Base-by-base conservation (phyloP, 2,888 invertebrate genomes). In the Noctua fimbriata region DNA sequence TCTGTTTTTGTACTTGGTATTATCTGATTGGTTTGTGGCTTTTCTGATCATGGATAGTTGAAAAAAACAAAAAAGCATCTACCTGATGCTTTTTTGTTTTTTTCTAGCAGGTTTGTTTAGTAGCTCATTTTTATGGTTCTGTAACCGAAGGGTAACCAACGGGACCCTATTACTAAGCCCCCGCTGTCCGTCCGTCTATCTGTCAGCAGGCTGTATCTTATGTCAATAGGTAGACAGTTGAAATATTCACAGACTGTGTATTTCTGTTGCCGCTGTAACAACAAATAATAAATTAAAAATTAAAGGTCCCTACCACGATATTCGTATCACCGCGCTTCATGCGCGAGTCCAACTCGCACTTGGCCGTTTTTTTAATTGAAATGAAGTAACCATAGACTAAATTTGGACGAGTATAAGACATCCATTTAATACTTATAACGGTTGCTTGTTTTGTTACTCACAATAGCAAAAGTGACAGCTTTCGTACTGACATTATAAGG, bases 1-100 rank as follows among this genome's bases (percentile, higher is more conserved):
- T 85, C 60, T 81, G 72, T 77, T 85, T 81, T 85, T 85, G 24
- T 81, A 66, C 83, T 85, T 69, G 16, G 52, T 21, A 76, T 76
- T 65, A 73, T 83, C 65, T 66, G 72, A 83, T 73, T 81, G 58
- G 75, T 24, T 75, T 36, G 28, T 1, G 21, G 71, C 21, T 72
- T 69, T 69, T 69, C 67, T 28, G 55, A 75, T 49, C 49, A 24
- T 21, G 28, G 55, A 58, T 74, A 52, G 32, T n/a, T n/a, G n/a
- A n/a, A n/a, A n/a, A n/a, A n/a, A n/a, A n/a, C n/a, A n/a, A n/a
- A n/a, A n/a, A n/a, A n/a, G n/a, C n/a, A n/a, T n/a, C 32, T 9
- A 65, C 6, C 1, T 7, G 6, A 6, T 21, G 9, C 3, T 12
- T 10, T 72, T 21, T 18, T 47, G n/a, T 60, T 47, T 76, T 58